Evolutionary conservation across 2,888 invertebrate species (phyloP).

Genomic region (Chironomus riparius): DNA sequence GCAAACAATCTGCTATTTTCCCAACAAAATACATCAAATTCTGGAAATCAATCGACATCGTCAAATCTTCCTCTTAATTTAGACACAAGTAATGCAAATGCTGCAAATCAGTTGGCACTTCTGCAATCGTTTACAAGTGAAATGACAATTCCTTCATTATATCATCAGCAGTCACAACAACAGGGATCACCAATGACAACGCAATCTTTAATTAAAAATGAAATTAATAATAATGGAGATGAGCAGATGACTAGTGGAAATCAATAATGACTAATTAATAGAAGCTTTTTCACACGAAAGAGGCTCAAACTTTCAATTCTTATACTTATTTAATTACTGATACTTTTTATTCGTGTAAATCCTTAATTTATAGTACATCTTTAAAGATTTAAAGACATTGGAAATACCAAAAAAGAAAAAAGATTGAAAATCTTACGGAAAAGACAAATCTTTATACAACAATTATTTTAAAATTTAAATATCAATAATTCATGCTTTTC

Average conservation of each 20-base stretch:
- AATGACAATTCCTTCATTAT: slow-evolving; percentile 26
- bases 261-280: not conserved
- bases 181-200: not conserved
- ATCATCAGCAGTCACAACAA: slow-evolving; percentile 28
- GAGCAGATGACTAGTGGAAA: not conserved
- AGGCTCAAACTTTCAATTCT: slow-evolving; percentile 9
- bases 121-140: slow-evolving; percentile 24
- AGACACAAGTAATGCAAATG: not conserved
- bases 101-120: slow-evolving; percentile 17
- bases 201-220: not conserved
- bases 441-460: slow-evolving; percentile 26
- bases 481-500: not conserved
- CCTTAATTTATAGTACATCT: not conserved
- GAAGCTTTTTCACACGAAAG: not conserved
- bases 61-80: not conserved
- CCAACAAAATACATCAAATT: not conserved
- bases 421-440: slow-evolving; percentile 28
- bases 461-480: not conserved
- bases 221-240: slow-evolving; percentile 26
- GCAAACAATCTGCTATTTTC: not conserved
- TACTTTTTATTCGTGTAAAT: too few relatives aligned
- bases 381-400: slow-evolving; percentile 12
- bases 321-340: not conserved
- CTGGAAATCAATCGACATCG: not conserved
- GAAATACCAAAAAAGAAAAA: not conserved